phyloP scores from a whole-genome alignment of 2,797 vertebrate genomes.

The Enteromius mattozi region DNA sequence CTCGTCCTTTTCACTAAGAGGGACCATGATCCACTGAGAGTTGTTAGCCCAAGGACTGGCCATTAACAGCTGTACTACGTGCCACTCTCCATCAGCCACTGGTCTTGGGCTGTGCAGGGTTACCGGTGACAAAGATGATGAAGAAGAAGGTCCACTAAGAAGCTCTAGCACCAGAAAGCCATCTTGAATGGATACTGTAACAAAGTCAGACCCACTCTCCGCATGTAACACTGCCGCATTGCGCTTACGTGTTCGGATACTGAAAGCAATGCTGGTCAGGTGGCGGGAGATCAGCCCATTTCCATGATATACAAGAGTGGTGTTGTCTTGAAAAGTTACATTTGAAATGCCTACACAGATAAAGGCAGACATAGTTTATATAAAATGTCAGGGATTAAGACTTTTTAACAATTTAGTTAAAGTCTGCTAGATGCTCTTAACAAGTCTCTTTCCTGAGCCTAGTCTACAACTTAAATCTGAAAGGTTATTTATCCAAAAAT shows the following conservation, averaged over 20 bases:
- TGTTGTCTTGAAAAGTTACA: conserved; percentile 82
- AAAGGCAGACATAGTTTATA: not conserved
- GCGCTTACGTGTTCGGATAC: conserved; percentile 82
- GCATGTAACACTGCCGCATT: conserved; percentile 82
- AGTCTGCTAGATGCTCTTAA: not conserved
- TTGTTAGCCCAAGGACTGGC: conserved; percentile 74
- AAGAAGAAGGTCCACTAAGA: conserved; percentile 71
- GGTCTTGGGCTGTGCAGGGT: conserved; percentile 75
- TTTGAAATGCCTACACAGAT: conserved; percentile 81
- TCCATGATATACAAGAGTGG: conserved; percentile 80
- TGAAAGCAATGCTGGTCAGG: conserved; percentile 83
- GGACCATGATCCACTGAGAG: conserved; percentile 85
- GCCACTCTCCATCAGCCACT: conserved; percentile 86
- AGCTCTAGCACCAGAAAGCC: conserved; percentile 83
- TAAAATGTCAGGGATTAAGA: not conserved
- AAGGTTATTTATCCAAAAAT: not conserved
- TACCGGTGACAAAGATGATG: conserved; percentile 66
- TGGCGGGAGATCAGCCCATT: conserved; percentile 85
- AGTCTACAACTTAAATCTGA: not conserved
- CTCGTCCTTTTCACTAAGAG: conserved; percentile 76
- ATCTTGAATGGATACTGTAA: conserved; percentile 82
- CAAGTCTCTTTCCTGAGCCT: not conserved
- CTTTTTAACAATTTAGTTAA: not conserved
- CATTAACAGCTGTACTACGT: conserved; percentile 84
- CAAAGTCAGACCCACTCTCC: conserved; percentile 78